A percentile compares a stretch with the other conserved stretches of the same genome.
Evolutionary conservation across 2,797 vertebrate genomes (phyloP).

Genomic region (Parauchenoglanis punctatus): DNA sequence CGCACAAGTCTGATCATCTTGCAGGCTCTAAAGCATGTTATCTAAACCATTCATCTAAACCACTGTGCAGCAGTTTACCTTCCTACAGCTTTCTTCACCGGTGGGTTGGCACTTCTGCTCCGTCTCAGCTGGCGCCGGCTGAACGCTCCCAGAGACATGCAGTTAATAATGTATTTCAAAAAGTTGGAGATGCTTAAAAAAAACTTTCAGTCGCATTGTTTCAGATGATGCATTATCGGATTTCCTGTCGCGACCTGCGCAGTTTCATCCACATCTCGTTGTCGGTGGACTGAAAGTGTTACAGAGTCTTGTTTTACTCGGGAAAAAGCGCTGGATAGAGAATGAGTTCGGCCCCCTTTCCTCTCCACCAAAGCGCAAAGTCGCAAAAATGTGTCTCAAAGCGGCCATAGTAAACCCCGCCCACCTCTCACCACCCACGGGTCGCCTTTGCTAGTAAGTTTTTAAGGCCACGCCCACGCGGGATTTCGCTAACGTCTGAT

Average conservation of each 20-base stretch:
- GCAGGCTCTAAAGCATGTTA: background rate
- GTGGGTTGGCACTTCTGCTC: constrained; percentile 35
- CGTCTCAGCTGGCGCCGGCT: constrained; percentile 33
- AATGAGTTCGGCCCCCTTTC: constrained; percentile 60
- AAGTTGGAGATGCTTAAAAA: background rate
- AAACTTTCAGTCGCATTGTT: background rate
- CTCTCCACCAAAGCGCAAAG: constrained; percentile 51
- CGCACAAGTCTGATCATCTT: background rate
- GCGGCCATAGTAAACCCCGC: constrained; percentile 45
- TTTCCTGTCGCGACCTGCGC: constrained; percentile 18
- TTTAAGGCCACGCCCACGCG: constrained; percentile 58
- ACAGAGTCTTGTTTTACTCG: constrained; percentile 37
- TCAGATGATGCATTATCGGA: constrained; percentile 27
- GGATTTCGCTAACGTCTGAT: constrained; percentile 47
- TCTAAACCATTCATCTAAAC: background rate
- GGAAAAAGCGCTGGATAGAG: constrained; percentile 60
- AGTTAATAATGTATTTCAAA: constrained; percentile 24
- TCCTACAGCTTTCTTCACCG: constrained; percentile 43
- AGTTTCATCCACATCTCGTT: constrained; percentile 47
- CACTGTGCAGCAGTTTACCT: constrained; percentile 47
- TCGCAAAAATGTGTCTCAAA: constrained; percentile 38
- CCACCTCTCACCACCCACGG: constrained; percentile 43
- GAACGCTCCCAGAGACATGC: constrained; percentile 40
- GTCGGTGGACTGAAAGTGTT: constrained; percentile 34
- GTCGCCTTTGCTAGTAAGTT: constrained; percentile 20